A percentile compares a stretch with the other conserved stretches of the same genome.
Evolutionary conservation across 1,140 invertebrate species (phyloP).

Genomic region (Drosophila dunni): DNA sequence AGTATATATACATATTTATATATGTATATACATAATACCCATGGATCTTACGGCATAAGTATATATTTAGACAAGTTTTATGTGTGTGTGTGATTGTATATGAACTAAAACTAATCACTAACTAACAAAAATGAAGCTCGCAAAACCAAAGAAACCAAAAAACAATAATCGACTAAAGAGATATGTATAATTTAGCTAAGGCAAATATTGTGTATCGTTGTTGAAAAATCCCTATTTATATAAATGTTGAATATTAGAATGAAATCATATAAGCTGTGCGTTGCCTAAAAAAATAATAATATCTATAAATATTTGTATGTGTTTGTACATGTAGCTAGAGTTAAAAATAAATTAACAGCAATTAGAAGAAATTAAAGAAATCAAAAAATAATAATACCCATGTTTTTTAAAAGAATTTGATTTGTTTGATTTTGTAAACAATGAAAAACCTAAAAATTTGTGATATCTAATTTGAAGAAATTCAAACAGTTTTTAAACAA

Average conservation of each 20-base stretch:
- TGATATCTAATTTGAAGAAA: slow-evolving; percentile 54
- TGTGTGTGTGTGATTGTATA: slow-evolving; percentile 48
- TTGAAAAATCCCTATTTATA: slow-evolving; percentile 51
- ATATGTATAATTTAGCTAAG: slow-evolving; percentile 61
- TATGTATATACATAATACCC: slow-evolving; percentile 42
- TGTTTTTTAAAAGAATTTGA: background rate
- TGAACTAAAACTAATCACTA: slow-evolving; percentile 37
- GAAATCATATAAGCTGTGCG: slow-evolving; percentile 41
- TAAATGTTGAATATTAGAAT: slow-evolving; percentile 48
- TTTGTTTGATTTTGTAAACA: slow-evolving; percentile 7
- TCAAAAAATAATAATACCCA: slow-evolving; percentile 9
- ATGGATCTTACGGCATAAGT: slow-evolving; percentile 25
- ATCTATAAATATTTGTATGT: slow-evolving; percentile 65
- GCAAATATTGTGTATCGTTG: slow-evolving; percentile 70
- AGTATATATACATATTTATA: slow-evolving; percentile 52
- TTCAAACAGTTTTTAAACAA: slow-evolving; percentile 32
- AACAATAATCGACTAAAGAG: slow-evolving; percentile 52
- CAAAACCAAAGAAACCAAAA: slow-evolving; percentile 23
- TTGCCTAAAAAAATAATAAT: slow-evolving; percentile 41
- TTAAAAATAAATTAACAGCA: slow-evolving; percentile 38
- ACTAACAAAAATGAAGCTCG: slow-evolving; percentile 35
- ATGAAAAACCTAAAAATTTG: slow-evolving; percentile 39
- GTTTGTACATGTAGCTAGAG: slow-evolving; percentile 77
- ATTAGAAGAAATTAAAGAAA: slow-evolving; percentile 27
- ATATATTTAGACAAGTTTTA: slow-evolving; percentile 74